A percentile compares a stretch with the other conserved stretches of the same genome.
Conservation (phyloP, 2,888 invertebrate genomes). For the Drosophila differens region DNA sequence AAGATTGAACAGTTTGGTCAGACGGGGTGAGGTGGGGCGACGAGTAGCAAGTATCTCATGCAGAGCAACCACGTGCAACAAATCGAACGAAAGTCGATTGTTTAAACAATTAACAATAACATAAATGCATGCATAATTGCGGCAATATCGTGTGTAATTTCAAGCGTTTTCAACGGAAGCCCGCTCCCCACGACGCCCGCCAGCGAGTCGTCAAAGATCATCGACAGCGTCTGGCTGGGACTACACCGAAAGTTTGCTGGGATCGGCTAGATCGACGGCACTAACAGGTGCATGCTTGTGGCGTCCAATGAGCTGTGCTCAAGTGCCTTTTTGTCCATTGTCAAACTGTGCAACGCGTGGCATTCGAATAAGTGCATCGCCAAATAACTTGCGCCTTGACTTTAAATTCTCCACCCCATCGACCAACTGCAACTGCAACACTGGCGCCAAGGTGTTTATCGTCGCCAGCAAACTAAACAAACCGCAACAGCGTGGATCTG, state of each 20-base stretch:
- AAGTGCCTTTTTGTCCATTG: constrained; percentile 49
- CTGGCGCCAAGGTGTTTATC: constrained; percentile 78
- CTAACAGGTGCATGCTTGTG: constrained; percentile 37
- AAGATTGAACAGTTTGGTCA: constrained; percentile 21
- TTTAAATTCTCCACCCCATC: background rate
- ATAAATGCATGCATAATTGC: constrained; percentile 69
- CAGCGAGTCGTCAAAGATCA: constrained; percentile 56
- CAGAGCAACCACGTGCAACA: constrained; percentile 46
- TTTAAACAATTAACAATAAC: constrained; percentile 79
- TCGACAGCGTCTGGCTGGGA: constrained; percentile 14
- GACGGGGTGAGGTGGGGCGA: background rate
- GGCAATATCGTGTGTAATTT: constrained; percentile 68
- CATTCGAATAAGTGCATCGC: constrained; percentile 29
- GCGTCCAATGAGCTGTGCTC: constrained; percentile 20
- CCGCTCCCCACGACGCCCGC: constrained; percentile 69
- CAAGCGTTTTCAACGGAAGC: constrained; percentile 71
- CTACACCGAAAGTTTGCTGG: background rate
- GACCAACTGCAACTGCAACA: background rate
- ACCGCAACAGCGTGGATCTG: constrained; percentile 36
- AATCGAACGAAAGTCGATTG: constrained; percentile 53
- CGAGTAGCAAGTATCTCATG: constrained; percentile 40
- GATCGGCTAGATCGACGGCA: constrained; percentile 6
- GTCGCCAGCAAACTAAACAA: constrained; percentile 75
- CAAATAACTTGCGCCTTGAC: background rate
- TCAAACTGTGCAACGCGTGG: constrained; percentile 37